Conservation (phyloP, 2,888 invertebrate species). For the Drosophila nr. perissopoda region DNA sequence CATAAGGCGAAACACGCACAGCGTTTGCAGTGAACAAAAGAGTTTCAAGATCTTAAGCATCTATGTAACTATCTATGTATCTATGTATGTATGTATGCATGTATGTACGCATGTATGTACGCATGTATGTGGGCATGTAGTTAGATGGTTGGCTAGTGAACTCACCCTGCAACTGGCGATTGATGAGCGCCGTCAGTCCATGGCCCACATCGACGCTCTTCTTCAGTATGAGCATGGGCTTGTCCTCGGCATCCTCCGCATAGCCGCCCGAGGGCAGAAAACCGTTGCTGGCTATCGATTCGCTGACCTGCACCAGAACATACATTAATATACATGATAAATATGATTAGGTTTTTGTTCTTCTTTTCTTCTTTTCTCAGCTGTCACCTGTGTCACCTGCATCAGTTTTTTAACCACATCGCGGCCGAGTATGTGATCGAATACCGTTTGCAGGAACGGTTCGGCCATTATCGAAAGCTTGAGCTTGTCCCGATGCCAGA, state of each 20-base stretch:
- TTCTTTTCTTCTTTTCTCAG: neutral
- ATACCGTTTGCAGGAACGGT: conserved; percentile 93
- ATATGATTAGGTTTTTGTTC: neutral
- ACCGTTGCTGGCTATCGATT: conserved; percentile 91
- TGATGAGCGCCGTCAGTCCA: conserved; percentile 91
- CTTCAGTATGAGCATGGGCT: conserved; percentile 91
- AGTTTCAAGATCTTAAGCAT: conserved; percentile 1
- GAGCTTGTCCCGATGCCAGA: conserved; percentile 94
- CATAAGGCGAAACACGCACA: conserved; percentile 7
- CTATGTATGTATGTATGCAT: neutral
- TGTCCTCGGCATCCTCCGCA: conserved; percentile 89
- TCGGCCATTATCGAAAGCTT: conserved; percentile 93
- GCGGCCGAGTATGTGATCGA: conserved; percentile 93
- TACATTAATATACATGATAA: neutral
- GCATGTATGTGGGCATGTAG: neutral
- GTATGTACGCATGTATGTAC: neutral
- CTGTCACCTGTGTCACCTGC: conserved; percentile 88
- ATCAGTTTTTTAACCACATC: conserved; percentile 94
- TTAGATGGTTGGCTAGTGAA: neutral
- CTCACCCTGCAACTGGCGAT: conserved; percentile 91
- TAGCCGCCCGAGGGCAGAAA: conserved; percentile 89
- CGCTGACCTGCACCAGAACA: conserved; percentile 87
- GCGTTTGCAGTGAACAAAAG: conserved; percentile 5
- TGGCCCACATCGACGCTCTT: conserved; percentile 88
- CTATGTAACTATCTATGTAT: neutral